A percentile compares a stretch with the other conserved stretches of the same genome.
These are phyloP conservation scores for Bombus confusus DNA, from an alignment of 1,140 invertebrate species.

Conservation along the genomic window DNA sequence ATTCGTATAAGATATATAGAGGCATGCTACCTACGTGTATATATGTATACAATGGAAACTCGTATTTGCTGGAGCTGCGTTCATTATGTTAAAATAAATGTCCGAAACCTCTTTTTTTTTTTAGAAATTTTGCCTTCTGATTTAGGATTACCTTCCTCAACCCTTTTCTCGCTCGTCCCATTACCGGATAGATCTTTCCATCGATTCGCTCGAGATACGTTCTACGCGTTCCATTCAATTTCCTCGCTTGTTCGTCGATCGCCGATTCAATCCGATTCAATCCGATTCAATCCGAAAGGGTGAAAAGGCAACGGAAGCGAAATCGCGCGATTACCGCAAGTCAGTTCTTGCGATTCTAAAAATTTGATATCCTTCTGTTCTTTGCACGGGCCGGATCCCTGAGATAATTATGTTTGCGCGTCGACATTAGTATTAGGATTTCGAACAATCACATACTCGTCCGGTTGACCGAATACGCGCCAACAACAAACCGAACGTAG, in stretches of 20 bases:
- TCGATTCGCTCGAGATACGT: neutral
- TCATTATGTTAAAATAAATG: slow-evolving; percentile 80
- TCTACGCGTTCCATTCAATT: fast-evolving
- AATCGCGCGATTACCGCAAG: too few relatives aligned
- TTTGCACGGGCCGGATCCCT: fast-evolving
- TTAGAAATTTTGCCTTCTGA: neutral
- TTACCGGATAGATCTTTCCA: fast-evolving
- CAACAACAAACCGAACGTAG: fast-evolving
- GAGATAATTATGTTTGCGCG: fast-evolving
- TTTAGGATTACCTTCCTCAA: neutral
- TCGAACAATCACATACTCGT: fast-evolving
- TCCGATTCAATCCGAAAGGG: too few relatives aligned
- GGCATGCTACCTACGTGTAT: slow-evolving; percentile 37
- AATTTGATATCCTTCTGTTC: fast-evolving
- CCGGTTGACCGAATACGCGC: fast-evolving
- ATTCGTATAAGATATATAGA: slow-evolving; percentile 31
- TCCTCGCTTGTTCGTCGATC: too few relatives aligned
- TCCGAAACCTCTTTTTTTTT: slow-evolving; percentile 72
- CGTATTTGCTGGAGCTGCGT: too few relatives aligned
- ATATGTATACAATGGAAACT: slow-evolving; percentile 32
- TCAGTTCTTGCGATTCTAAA: fast-evolving
- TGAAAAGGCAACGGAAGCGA: too few relatives aligned
- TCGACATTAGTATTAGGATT: too few relatives aligned
- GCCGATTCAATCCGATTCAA: too few relatives aligned
- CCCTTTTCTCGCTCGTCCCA: too few relatives aligned